Evolutionary conservation across 2,113 vertebrate species (phyloP), one percentile per base, ranked within the genome.

Genomic region (Ptychochromis oligacanthus): DNA sequence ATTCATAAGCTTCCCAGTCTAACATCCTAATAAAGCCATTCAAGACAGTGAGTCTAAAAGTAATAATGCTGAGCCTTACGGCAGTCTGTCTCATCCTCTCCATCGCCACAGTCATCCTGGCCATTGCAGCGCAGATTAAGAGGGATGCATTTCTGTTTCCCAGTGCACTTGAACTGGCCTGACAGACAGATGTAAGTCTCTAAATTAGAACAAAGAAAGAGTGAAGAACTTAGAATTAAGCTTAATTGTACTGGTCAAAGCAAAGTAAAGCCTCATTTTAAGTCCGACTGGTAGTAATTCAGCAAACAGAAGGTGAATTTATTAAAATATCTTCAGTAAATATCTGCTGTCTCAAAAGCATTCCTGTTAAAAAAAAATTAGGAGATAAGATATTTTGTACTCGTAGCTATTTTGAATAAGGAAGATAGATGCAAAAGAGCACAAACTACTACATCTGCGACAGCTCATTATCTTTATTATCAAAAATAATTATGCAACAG

Each of bases 131-230:
- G 96, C 54, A 99, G 96, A 93, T 99, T 99, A 77, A 98, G 91
- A 2, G 98, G 97, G 57, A 99, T 99, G 64, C 98, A 99, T 91
- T 99, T 99, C 92, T 98, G 97, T 79, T 96, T 98, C 92, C 95
- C 96, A 3, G 96, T 97, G 92, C 98, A 99, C 93, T 99, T 99
- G 94, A 99, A 99, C 87, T 99, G 98, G 57, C 98, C 98, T 1
- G 98, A 97, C 85, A 99, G 95, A 85, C 98, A 99, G 87, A 99
- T 96, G 38, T 99, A 98, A 0, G 98, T 98, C 87, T 99, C 98
- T 99, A 90, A 10, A 94, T 93, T 6, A 82, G 5, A 80, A 56
- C 77, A 67, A 6, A 9, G 17, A 4, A 7, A 79, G 8, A 34
- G 18, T 57, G 22, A 56, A 2, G 3, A 4, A 75, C 14, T n/a